Base-by-base conservation (phyloP, 2,113 vertebrate genomes). In the Opisthocomus hoazin region DNA sequence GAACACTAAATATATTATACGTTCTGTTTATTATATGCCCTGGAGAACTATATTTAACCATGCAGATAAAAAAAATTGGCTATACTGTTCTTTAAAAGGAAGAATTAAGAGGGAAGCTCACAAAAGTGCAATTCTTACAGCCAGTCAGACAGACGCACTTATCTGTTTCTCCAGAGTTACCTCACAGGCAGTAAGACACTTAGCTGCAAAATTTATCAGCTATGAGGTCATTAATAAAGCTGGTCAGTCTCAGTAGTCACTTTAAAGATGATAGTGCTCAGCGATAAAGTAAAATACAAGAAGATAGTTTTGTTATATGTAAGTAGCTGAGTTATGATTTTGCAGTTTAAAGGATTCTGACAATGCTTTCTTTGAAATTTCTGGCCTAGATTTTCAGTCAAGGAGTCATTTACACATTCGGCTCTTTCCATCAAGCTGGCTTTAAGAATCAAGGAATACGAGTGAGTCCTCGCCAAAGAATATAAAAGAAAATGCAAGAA, bases 151-250 rank as follows among this genome's bases (percentile, higher is more conserved):
- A 96, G 87, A 94, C 23, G 0, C 66, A 88, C 84, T 90, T 97
- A 95, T 97, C 95, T 94, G 54, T 56, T 90, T 80, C 54, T 70
- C 37, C 68, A 74, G 58, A 1, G 34, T 84, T 97, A 96, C 90
- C 97, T 97, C 97, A 94, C 80, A 84, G 87, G 80, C 87, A 78
- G 45, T 86, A 97, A 95, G 75, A 96, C 75, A 94, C 69, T 90
- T 83, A 94, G 64, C 68, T 94, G 50, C 84, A 97, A 85, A 96
- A 96, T 94, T 89, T 96, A 97, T 97, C 92, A 90, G 78, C 88
- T 86, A 91, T 97, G 94, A 96, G 87, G 96, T 96, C 93, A 97
- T 96, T 90, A 95, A 89, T 96, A 94, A 96, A 93, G 89, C 96
- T 96, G 89, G 79, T 89, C 79, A 97, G 94, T 90, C 90, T 97